phyloP scores from a whole-genome alignment of 92 coral and sea anemone genomes.

The Bergia puertoricense region DNA sequence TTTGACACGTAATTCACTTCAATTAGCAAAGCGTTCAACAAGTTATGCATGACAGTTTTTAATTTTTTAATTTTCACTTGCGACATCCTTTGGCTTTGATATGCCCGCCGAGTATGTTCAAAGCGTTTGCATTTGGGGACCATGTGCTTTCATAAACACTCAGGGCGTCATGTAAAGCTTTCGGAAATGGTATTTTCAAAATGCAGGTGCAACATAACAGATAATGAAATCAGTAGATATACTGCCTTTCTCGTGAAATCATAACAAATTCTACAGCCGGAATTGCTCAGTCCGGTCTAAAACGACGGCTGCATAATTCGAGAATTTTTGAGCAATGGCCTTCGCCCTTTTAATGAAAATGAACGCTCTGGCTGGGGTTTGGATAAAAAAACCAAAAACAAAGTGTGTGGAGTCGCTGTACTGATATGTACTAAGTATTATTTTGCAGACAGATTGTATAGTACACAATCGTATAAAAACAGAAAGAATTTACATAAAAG shows the following conservation, averaged over 20 bases:
- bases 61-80: neutral
- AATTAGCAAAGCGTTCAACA: neutral
- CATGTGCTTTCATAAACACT: neutral
- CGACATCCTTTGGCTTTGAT: neutral
- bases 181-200: neutral
- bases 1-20: slow-evolving; percentile 18
- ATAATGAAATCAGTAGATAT: no score
- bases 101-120: neutral
- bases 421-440: neutral
- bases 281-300: neutral
- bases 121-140: neutral
- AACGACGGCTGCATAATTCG: neutral
- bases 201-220: neutral
- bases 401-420: neutral
- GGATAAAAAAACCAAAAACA: no score
- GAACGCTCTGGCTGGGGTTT: neutral
- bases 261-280: no score
- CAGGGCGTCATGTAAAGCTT: neutral
- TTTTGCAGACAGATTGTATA: neutral
- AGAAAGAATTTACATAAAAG: no score
- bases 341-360: neutral
- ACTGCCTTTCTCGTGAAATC: neutral
- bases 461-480: neutral
- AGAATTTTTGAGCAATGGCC: no score
- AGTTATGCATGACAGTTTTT: neutral